A percentile compares a stretch with the other conserved stretches of the same genome.
Conservation (phyloP, 2,888 invertebrate species). For the Tachina lurida region DNA sequence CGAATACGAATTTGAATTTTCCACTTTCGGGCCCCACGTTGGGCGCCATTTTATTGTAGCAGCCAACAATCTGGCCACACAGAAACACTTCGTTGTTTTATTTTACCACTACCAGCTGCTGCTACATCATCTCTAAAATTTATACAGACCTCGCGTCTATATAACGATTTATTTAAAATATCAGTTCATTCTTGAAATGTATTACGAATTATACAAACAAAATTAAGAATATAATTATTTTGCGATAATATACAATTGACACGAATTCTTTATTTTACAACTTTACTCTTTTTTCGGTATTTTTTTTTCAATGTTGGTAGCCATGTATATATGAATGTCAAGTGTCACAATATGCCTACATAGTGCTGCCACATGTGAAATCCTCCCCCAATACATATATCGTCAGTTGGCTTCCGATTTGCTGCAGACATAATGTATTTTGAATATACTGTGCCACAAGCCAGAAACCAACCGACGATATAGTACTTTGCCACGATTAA, state of each 20-base stretch:
- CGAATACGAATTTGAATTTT: no score
- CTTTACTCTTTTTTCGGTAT: conserved; percentile 50
- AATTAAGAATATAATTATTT: conserved; percentile 47
- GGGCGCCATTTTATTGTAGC: no score
- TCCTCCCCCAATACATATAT: background rate
- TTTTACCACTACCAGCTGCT: no score
- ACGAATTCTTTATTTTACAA: conserved; percentile 68
- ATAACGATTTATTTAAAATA: background rate
- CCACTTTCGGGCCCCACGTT: no score
- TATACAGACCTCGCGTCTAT: background rate
- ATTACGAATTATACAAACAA: conserved; percentile 45
- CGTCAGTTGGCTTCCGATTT: no score
- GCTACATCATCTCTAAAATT: conserved; percentile 14
- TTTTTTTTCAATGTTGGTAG: conserved; percentile 57
- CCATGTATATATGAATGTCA: conserved; percentile 52
- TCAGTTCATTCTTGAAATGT: conserved; percentile 25
- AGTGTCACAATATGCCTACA: conserved; percentile 20
- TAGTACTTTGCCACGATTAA: no score
- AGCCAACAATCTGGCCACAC: no score
- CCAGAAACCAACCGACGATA: no score
- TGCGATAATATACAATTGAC: conserved; percentile 73
- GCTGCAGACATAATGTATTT: no score
- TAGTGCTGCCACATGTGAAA: background rate
- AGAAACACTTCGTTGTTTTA: no score
- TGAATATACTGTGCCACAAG: no score